Conservation (phyloP, 2,888 invertebrate genomes). For the Chaetoderma sp. region DNA sequence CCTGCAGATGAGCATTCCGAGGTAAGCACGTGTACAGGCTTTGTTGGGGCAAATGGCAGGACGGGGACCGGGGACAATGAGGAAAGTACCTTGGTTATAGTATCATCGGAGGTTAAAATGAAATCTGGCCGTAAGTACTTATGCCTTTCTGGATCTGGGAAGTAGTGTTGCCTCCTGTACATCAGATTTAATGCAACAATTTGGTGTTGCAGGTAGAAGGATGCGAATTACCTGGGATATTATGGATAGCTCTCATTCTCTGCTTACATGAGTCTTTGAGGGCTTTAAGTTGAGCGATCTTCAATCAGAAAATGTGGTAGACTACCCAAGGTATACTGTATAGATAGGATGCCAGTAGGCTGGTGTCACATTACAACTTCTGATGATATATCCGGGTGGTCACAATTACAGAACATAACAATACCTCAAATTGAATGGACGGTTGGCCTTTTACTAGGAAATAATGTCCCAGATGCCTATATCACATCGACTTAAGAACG, state of each 20-base stretch:
- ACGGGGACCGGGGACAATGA: no score
- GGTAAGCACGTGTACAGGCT: no score
- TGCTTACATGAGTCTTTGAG: slow-evolving; percentile 2
- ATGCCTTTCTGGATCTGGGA: slow-evolving; percentile 14
- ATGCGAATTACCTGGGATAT: slow-evolving; percentile 5
- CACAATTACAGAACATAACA: slow-evolving; percentile 20
- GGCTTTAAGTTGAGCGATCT: slow-evolving; percentile 14
- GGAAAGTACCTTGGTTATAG: no score
- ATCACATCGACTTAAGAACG: slow-evolving; percentile 21
- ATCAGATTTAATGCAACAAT: neutral
- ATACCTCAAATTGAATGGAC: slow-evolving; percentile 9
- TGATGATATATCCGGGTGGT: slow-evolving; percentile 24
- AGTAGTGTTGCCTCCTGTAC: neutral
- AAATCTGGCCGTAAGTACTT: neutral
- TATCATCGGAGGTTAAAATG: no score
- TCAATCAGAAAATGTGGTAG: slow-evolving; percentile 3
- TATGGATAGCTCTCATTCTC: neutral
- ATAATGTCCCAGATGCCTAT: slow-evolving; percentile 29
- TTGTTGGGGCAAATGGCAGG: no score
- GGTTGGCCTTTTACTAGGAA: slow-evolving; percentile 30
- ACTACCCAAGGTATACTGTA: slow-evolving; percentile 21
- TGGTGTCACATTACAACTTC: slow-evolving; percentile 20
- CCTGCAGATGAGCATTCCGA: neutral
- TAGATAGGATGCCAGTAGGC: slow-evolving; percentile 24
- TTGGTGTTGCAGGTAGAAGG: slow-evolving; percentile 1